Evolutionary conservation across 2,113 vertebrate genomes (phyloP).

Genomic region (Chrysochloris asiatica): DNA sequence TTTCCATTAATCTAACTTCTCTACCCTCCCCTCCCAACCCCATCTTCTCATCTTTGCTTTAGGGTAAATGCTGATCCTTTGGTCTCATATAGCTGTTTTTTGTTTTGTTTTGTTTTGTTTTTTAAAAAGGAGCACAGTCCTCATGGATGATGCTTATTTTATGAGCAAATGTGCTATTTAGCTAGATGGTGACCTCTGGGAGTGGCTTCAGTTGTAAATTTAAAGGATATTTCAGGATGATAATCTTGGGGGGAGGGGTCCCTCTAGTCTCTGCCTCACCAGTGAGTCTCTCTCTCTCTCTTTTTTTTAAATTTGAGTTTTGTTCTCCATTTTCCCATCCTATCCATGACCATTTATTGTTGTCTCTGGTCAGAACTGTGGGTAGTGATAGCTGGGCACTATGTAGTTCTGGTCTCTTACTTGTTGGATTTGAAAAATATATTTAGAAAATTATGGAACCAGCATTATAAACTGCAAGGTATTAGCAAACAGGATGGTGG

Average conservation of each 20-base stretch:
- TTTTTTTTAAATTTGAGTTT: not conserved
- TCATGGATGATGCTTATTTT: not conserved
- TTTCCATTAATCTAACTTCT: not conserved
- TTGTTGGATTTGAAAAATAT: conserved; percentile 23
- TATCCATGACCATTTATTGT: not conserved
- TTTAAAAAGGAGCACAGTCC: not conserved
- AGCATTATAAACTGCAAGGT: not conserved
- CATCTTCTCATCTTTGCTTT: not conserved
- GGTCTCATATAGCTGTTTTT: not conserved
- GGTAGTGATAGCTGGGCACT: not conserved
- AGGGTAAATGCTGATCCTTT: not conserved
- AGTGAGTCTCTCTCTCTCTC: not conserved
- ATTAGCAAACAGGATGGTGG: not conserved
- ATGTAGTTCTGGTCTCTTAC: not conserved
- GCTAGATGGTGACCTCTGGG: not conserved
- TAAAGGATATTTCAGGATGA: not conserved
- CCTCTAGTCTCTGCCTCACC: not conserved
- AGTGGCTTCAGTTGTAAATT: not conserved
- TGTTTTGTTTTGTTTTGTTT: no score
- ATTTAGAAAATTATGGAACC: not conserved
- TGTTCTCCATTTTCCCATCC: not conserved
- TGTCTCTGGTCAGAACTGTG: not conserved
- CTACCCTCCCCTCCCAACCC: not conserved
- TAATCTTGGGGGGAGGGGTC: not conserved
- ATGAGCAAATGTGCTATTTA: not conserved